These are phyloP conservation scores for Rhinopomastus cyanomelas DNA, from an alignment of 2,113 vertebrate species.

Conservation along the genomic window DNA sequence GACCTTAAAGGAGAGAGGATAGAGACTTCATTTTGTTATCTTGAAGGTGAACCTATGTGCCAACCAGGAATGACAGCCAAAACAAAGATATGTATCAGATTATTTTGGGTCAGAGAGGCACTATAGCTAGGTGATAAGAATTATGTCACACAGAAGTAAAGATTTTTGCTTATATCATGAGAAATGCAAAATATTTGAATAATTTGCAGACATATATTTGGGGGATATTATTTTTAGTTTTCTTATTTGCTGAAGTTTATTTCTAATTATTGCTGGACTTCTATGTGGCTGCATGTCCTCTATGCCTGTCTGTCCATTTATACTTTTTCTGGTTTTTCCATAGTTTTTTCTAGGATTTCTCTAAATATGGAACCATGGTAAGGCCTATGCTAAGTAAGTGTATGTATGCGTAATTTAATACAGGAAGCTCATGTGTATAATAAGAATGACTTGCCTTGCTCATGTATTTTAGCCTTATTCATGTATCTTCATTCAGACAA, in stretches of 20 bases:
- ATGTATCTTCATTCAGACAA: not conserved
- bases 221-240: not conserved
- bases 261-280: not conserved
- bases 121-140: not conserved
- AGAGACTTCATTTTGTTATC: not conserved
- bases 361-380: not conserved
- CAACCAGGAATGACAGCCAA: not conserved
- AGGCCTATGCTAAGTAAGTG: not conserved
- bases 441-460: not conserved
- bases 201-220: not conserved
- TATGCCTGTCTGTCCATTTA: not conserved
- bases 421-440: not conserved
- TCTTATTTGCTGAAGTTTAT: not conserved
- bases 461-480: not conserved
- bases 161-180: not conserved
- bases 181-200: not conserved
- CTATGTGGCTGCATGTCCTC: not conserved
- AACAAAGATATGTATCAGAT: not conserved
- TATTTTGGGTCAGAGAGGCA: not conserved
- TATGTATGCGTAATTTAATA: not conserved
- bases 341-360: not conserved
- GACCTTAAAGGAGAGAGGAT: not conserved
- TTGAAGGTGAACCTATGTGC: not conserved
- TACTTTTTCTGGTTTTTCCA: not conserved
- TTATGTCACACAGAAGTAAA: not conserved